These are phyloP conservation scores for Dendrocopos noguchii DNA, from an alignment of 2,113 vertebrate species.

Conservation along the genomic window DNA sequence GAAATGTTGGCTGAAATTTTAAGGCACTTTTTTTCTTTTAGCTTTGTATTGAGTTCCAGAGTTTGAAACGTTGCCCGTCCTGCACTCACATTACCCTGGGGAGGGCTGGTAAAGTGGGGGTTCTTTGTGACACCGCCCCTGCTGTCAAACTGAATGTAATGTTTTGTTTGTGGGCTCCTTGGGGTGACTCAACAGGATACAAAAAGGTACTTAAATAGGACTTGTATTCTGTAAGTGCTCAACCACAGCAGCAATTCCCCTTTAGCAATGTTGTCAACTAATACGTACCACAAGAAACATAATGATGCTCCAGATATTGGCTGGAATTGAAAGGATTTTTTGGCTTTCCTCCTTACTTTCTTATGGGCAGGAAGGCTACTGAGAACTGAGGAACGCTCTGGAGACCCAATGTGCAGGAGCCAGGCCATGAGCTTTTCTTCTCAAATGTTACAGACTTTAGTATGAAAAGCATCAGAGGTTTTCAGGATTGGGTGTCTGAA, in stretches of 20 bases:
- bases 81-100: neutral
- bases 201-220: conserved; percentile 30
- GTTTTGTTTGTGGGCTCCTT: conserved; percentile 35
- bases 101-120: neutral
- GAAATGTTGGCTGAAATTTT: neutral
- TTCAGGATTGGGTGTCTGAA: neutral
- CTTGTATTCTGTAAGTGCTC: neutral
- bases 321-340: neutral
- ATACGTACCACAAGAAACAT: neutral
- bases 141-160: neutral
- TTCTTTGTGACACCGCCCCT: neutral
- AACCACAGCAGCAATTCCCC: conserved; percentile 23
- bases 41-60: neutral
- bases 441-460: neutral
- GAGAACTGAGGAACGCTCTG: neutral
- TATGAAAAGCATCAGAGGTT: neutral
- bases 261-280: conserved; percentile 36
- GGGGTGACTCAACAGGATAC: conserved; percentile 45
- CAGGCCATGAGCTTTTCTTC: neutral
- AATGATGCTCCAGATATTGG: conserved; percentile 11
- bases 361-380: neutral
- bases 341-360: neutral
- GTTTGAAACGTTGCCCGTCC: neutral
- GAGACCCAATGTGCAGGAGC: accelerated
- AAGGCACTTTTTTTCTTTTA: neutral